Conservation (phyloP, 30 jellyfish, hydroid and myxozoan genomes). For the Turritopsis dohrnii region DNA sequence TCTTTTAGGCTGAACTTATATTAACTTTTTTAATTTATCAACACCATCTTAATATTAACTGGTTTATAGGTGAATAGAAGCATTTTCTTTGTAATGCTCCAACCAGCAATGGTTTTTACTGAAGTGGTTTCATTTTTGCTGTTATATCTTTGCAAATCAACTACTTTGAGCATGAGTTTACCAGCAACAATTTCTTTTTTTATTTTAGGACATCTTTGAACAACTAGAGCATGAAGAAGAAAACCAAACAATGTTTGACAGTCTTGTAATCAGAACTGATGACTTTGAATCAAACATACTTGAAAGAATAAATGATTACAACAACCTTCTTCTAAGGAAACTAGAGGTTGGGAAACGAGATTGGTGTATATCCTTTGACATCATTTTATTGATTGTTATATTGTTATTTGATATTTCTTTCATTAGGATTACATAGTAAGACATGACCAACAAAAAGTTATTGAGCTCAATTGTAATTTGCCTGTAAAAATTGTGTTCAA, state of each 20-base stretch:
- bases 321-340: conserved; percentile 35
- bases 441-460: conserved; percentile 65
- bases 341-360: conserved; percentile 55
- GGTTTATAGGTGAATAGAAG: neutral
- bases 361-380: neutral
- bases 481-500: conserved; percentile 47
- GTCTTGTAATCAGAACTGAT: conserved; percentile 65
- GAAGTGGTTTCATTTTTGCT: neutral
- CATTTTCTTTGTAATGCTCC: neutral
- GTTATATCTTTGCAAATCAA: neutral
- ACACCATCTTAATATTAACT: neutral
- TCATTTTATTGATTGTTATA: neutral
- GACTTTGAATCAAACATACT: conserved; percentile 58
- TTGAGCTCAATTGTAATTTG: conserved; percentile 69
- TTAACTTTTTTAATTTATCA: no score
- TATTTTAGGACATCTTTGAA: conserved; percentile 31
- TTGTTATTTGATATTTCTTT: neutral
- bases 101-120: neutral
- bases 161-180: no score
- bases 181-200: neutral
- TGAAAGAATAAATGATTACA: conserved; percentile 32
- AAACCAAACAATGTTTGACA: conserved; percentile 32
- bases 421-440: conserved; percentile 67
- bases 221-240: conserved; percentile 36
- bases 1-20: neutral